These are phyloP conservation scores for Rhinoraja longicauda DNA, from an alignment of 2,797 vertebrate genomes.

Conservation along the genomic window DNA sequence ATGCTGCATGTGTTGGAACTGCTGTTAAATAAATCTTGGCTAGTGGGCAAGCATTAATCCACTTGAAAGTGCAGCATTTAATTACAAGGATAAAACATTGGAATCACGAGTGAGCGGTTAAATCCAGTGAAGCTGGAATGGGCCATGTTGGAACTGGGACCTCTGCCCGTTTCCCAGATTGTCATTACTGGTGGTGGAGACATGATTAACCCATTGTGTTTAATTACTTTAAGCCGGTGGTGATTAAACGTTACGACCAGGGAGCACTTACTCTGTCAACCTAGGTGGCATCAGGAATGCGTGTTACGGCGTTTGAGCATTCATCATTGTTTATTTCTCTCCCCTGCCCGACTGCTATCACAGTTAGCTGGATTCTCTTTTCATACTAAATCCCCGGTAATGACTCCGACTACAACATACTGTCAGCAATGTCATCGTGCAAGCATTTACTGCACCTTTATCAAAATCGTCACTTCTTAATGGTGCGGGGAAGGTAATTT, in stretches of 20 bases:
- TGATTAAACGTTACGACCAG: slow-evolving; percentile 31
- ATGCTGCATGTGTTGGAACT: background rate
- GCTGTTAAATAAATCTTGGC: background rate
- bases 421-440: background rate
- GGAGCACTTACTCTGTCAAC: slow-evolving; percentile 7
- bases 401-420: background rate
- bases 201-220: slow-evolving; percentile 29
- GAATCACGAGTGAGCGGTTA: slow-evolving; percentile 24
- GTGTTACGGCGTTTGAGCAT: slow-evolving; percentile 5
- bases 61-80: slow-evolving; percentile 21
- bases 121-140: slow-evolving; percentile 17
- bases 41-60: slow-evolving; percentile 24
- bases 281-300: slow-evolving; percentile 12
- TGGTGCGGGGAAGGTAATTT: background rate
- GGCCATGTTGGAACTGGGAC: slow-evolving; percentile 31
- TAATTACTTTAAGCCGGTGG: slow-evolving; percentile 32
- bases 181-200: slow-evolving; percentile 22
- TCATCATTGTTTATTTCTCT: slow-evolving; percentile 13
- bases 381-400: background rate
- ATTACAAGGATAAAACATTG: slow-evolving; percentile 14
- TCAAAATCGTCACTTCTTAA: slow-evolving; percentile 20
- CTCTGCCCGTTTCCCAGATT: slow-evolving; percentile 28
- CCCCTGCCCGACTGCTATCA: background rate
- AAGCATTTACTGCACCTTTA: background rate
- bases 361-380: background rate